Evolutionary conservation across 2,888 invertebrate genomes (phyloP), one percentile per base, ranked within the genome.

Genomic region (Urechis unicinctus): DNA sequence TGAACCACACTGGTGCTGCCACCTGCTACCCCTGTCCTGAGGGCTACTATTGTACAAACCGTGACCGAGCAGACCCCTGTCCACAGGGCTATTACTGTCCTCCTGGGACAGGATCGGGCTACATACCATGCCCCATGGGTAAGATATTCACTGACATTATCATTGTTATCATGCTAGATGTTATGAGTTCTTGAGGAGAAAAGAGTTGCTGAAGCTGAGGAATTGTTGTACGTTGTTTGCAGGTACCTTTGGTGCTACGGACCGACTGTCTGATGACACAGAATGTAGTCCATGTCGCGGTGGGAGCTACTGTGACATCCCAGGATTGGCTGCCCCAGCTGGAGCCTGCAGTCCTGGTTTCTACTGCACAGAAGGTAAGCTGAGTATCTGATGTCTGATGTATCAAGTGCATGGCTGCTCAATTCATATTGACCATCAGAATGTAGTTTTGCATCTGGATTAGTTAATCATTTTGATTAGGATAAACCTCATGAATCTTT

Each of bases 21-120:
- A 57, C 44, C 2, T 75, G 74, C 50, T 58, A 67, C 57, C 57
- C 55, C 21, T 75, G 75, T 55, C 73, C 73, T 21, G 61, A 65
- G 48, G 74, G 75, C 2, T 70, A 64, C 60, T 68, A 66, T 60
- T 74, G 73, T 56, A 68, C 65, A 6, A 65, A 68, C 36, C 67
- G 70, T 0, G 63, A 65, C 49, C 52, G 60, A 2, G 68, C 68
- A 36, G 70, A 71, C 30, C 67, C 70, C 5, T 75, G 75, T 55
- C 73, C 73, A 1, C 72, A 72, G 55, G 75, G 75, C 4, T 68
- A 58, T 56, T 73, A 70, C 61, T 72, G 71, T 55, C 70, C 69
- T 3, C 4, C 55, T 28, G 70, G 68, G 5, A 73, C 73, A 5
- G 72, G 70, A 4, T 58, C 62, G 22, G 62, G 60, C 42, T 61